Evolutionary conservation across 2,888 invertebrate species (phyloP), one percentile per base, ranked within the genome.

Genomic region (Zootermopsis nevadensis): DNA sequence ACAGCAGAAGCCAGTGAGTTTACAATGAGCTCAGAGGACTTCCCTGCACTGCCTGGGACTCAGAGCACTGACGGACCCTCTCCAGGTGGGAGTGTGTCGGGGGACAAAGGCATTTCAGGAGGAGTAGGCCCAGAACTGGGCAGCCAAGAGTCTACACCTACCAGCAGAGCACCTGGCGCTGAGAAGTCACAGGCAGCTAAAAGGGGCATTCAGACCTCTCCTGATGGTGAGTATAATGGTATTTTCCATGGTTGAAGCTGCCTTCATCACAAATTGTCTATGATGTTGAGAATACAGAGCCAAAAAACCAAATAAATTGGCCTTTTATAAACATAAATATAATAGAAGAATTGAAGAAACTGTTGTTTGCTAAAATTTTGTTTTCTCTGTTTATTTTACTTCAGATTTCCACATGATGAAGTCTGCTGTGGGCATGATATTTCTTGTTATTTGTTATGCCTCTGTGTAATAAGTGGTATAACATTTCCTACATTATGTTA

Each of bases 11-110:
- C 97, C 88, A 96, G 95, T 86, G 97, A 98, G 91, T 98, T 98
- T 91, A 96, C 97, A 88, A 99, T 99, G 95, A 98, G 98, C 88
- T 97, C 96, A 87, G 99, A 99, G 92, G 99, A 99, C 91, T 99
- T 99, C 91, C 99, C 99, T 87, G 99, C 99, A 89, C 92, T 99
- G 89, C 99, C 99, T 86, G 99, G 99, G 88, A 97, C 97, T 86
- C 95, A 95, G 87, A 85, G 84, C 31, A 77, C 82, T n/a, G 94
- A 93, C 87, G 93, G 93, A 83, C 91, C 93, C 30, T 93, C 94
- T 87, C 94, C 94, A 30, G 91, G 92, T 87, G 94, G 94, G 88
- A 90, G 89, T 85, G 88, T 90, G 48, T 88, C 89, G 79, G 89
- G 89, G 82, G 86, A 86, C 53, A 85, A 85, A 79, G 80, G 82